A percentile compares a stretch with the other conserved stretches of the same genome.
Conservation (phyloP, 1,140 invertebrate species). For the Zaprionus kolodkinae region DNA sequence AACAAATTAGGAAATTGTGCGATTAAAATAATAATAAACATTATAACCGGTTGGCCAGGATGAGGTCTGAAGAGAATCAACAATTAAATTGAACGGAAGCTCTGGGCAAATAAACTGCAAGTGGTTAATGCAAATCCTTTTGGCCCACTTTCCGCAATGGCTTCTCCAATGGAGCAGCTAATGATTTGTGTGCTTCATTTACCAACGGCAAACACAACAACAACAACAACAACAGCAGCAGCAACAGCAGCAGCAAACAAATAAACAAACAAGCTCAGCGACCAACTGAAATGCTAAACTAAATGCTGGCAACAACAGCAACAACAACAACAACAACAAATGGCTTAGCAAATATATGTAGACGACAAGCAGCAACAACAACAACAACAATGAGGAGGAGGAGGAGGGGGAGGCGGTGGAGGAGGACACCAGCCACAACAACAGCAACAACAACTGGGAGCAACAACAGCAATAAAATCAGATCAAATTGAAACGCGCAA, state of each 20-base stretch:
- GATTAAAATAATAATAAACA: background rate
- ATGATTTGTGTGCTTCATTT: slow-evolving; percentile 56
- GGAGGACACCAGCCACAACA: slow-evolving; percentile 19
- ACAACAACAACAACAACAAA: slow-evolving; percentile 20
- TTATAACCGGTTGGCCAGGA: too few species aligned
- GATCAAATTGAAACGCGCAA: slow-evolving; percentile 50
- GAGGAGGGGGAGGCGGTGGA: background rate
- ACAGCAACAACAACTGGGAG: slow-evolving; percentile 4
- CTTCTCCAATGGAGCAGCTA: slow-evolving; percentile 48
- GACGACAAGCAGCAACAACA: slow-evolving; percentile 20
- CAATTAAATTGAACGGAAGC: slow-evolving; percentile 10
- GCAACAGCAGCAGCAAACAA: slow-evolving; percentile 25
- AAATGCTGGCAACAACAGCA: slow-evolving; percentile 30
- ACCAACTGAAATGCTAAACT: slow-evolving; percentile 38
- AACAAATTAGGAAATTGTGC: background rate
- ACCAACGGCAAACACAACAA: slow-evolving; percentile 26
- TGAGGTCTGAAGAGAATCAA: background rate
- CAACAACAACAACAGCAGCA: background rate
- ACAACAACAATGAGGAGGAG: background rate
- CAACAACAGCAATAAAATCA: slow-evolving; percentile 52
- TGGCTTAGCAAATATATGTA: slow-evolving; percentile 9
- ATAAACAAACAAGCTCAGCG: slow-evolving; percentile 35
- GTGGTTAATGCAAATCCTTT: slow-evolving; percentile 33
- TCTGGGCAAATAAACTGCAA: background rate
- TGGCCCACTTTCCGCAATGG: slow-evolving; percentile 29